Evolutionary conservation across 2,113 vertebrate species (phyloP).

Genomic region (Chinchilla lanigera): DNA sequence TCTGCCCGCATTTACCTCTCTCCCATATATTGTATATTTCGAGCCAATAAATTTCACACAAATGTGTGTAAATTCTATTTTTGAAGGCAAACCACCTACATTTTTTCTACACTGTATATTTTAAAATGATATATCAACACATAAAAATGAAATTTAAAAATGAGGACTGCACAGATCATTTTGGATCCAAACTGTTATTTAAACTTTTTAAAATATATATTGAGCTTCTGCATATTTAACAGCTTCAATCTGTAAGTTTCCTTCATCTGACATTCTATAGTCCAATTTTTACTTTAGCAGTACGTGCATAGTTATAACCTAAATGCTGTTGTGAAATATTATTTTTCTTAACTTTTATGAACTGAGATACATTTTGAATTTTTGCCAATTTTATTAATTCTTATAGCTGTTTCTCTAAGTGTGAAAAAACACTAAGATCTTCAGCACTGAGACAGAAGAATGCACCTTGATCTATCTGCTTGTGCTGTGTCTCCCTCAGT

Average conservation of each 20-base stretch:
- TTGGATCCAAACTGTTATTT: not conserved
- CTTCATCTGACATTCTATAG: not conserved
- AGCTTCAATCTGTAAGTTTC: not conserved
- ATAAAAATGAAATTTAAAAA: not conserved
- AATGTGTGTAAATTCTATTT: not conserved
- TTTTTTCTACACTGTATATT: not conserved
- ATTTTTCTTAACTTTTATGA: not conserved
- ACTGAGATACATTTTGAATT: not conserved
- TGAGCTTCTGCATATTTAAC: not conserved
- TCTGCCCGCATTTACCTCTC: slow-evolving; percentile 20
- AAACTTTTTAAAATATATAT: not conserved
- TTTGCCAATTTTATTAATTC: not conserved
- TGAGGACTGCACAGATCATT: not conserved
- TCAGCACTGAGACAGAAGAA: not conserved
- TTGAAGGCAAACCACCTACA: not conserved
- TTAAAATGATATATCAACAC: not conserved
- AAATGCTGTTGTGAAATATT: not conserved
- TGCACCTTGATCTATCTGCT: not conserved
- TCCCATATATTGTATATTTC: not conserved
- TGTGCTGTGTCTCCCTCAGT: not conserved
- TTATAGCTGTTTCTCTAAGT: not conserved
- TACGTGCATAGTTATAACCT: not conserved
- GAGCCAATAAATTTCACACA: not conserved
- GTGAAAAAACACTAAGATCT: not conserved
- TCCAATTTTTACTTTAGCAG: not conserved